phyloP scores from a whole-genome alignment of 64 coral and sea anemone genomes.

The Porites australiensis region DNA sequence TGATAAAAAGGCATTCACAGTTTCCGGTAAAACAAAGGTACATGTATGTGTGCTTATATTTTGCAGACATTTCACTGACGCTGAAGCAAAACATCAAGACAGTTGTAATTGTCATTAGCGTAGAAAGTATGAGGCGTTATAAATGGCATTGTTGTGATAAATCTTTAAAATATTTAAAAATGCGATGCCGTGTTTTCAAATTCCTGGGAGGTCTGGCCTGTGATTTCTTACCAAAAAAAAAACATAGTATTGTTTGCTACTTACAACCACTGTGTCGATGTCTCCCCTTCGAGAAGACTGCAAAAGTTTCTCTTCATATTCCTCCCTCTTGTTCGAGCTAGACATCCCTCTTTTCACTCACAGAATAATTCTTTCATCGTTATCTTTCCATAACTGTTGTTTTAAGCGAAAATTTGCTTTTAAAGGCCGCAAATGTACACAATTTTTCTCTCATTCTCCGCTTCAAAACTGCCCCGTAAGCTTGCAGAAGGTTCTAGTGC shows the following conservation, averaged over 20 bases:
- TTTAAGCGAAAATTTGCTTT: conserved; percentile 4
- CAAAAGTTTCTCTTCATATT: conserved; percentile 84
- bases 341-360: conserved; percentile 51
- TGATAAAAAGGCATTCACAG: not conserved
- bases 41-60: not conserved
- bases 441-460: not conserved
- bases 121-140: not conserved
- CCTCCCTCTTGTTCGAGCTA: conserved; percentile 64
- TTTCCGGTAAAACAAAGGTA: not conserved
- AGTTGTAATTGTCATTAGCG: too few relatives aligned
- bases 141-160: not conserved
- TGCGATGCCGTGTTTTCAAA: not conserved
- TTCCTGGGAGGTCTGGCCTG: not conserved
- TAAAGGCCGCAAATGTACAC: conserved; percentile 10
- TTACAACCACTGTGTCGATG: conserved; percentile 77
- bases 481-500: conserved; percentile 7
- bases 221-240: not conserved
- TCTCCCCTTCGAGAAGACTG: conserved; percentile 88
- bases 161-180: not conserved
- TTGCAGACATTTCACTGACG: not conserved
- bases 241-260: conserved; percentile 17
- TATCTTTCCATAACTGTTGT: conserved; percentile 16
- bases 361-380: conserved; percentile 11
- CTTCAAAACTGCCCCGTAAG: not conserved
- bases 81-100: not conserved